Evolutionary conservation across 2,113 vertebrate species (phyloP).

Genomic region (Anoura caudifer): DNA sequence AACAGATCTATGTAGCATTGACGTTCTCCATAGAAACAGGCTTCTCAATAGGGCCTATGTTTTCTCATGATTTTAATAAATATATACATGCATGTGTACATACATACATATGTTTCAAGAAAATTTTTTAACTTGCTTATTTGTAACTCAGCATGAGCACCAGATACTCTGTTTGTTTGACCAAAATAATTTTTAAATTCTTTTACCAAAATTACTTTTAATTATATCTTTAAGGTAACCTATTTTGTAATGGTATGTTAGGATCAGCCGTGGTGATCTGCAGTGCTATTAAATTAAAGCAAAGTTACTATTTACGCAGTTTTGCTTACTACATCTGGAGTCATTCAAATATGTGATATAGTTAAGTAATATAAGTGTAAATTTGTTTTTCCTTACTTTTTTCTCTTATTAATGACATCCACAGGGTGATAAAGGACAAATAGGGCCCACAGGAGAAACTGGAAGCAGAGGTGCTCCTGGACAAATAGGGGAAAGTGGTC

Average conservation of each 20-base stretch:
- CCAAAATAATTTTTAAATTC: background rate
- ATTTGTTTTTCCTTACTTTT: background rate
- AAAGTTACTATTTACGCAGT: background rate
- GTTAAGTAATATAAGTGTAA: slow-evolving; percentile 19
- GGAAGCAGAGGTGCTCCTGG: slow-evolving; percentile 87
- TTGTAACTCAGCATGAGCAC: slow-evolving; percentile 1
- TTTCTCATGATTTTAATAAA: background rate
- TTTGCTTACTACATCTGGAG: background rate
- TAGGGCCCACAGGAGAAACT: slow-evolving; percentile 87
- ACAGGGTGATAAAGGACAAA: slow-evolving; percentile 91
- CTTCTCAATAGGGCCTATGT: background rate
- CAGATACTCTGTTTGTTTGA: background rate
- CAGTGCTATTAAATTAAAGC: background rate
- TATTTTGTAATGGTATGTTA: background rate
- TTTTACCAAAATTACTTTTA: slow-evolving; percentile 20
- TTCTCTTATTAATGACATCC: slow-evolving; percentile 31
- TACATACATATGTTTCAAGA: background rate
- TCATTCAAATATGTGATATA: background rate
- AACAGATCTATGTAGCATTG: background rate
- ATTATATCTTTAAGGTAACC: background rate
- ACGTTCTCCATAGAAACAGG: background rate
- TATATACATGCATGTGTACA: background rate
- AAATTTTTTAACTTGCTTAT: background rate
- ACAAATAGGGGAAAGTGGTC: slow-evolving; percentile 85
- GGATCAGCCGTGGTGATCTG: background rate